These are phyloP conservation scores for Anagyrus pseudococci DNA, from an alignment of 2,888 invertebrate genomes.

Conservation along the genomic window DNA sequence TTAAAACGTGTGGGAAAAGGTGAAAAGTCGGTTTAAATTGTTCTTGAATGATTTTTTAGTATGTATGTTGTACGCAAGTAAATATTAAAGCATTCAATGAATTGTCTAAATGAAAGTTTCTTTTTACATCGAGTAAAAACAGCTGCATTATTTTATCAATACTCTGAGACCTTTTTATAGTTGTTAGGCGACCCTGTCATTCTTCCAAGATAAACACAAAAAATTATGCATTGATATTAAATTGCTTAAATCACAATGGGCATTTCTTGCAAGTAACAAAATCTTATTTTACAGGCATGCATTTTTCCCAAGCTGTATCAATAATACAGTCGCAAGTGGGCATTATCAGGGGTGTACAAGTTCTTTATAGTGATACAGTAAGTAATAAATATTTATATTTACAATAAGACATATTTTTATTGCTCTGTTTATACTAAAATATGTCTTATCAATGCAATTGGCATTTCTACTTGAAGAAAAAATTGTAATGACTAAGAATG, in stretches of 20 bases:
- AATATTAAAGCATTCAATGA: no score
- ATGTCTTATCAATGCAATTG: no score
- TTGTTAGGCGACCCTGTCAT: constrained; percentile 12
- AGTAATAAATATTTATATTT: constrained; percentile 52
- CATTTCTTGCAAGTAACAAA: constrained; percentile 9
- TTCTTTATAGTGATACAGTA: constrained; percentile 94
- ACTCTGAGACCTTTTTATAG: not conserved
- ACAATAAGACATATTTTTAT: no score
- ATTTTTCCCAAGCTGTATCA: constrained; percentile 96
- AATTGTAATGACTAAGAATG: no score
- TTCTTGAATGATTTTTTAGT: no score
- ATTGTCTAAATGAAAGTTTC: no score
- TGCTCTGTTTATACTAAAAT: no score
- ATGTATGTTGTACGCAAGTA: no score
- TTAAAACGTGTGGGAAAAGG: no score
- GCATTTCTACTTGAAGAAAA: no score
- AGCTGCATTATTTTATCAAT: not conserved
- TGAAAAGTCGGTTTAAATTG: no score
- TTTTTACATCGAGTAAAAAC: no score
- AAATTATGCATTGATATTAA: not conserved
- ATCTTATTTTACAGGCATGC: constrained; percentile 82
- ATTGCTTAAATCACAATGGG: not conserved
- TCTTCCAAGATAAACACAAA: constrained; percentile 3
- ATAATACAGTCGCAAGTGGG: constrained; percentile 97
- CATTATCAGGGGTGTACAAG: constrained; percentile 93